Conservation (phyloP, 1,140 invertebrate species). For the Calliopsis andreniformis region DNA sequence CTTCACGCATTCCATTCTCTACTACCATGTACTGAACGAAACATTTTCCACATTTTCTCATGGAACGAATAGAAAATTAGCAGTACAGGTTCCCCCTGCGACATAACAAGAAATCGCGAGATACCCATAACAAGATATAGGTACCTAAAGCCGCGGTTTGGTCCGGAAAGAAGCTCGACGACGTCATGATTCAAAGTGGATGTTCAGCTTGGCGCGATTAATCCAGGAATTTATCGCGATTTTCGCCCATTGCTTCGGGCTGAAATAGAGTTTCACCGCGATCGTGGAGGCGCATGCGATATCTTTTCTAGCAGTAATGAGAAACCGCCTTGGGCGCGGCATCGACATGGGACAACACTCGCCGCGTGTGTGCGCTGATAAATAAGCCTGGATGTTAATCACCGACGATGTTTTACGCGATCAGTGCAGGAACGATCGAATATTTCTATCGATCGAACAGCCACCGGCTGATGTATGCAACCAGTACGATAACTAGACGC, state of each 20-base stretch:
- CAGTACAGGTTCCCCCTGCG: too few species aligned
- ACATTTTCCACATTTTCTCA: too few species aligned
- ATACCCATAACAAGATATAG: not conserved
- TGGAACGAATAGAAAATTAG: not conserved
- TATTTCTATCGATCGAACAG: not conserved
- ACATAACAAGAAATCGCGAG: too few species aligned
- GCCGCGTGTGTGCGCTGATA: not conserved
- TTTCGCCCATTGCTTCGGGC: constrained; percentile 18
- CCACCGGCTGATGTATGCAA: not conserved
- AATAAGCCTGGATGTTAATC: constrained; percentile 20
- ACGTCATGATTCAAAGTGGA: constrained; percentile 32
- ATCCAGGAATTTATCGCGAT: constrained; percentile 45
- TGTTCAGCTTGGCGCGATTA: constrained; percentile 40
- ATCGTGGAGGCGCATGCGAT: constrained; percentile 41
- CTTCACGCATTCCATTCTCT: too few species aligned
- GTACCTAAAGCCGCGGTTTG: not conserved
- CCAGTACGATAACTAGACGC: not conserved
- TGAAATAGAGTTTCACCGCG: constrained; percentile 48
- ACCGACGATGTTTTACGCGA: constrained; percentile 6
- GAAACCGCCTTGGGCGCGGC: constrained; percentile 33
- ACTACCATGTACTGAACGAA: too few species aligned
- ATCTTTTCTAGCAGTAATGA: constrained; percentile 40
- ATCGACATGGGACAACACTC: constrained; percentile 14
- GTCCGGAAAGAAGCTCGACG: constrained; percentile 11
- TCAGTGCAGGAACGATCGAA: not conserved